phyloP scores from a whole-genome alignment of 92 coral and sea anemone genomes.

The Umimayanthus kanabou region DNA sequence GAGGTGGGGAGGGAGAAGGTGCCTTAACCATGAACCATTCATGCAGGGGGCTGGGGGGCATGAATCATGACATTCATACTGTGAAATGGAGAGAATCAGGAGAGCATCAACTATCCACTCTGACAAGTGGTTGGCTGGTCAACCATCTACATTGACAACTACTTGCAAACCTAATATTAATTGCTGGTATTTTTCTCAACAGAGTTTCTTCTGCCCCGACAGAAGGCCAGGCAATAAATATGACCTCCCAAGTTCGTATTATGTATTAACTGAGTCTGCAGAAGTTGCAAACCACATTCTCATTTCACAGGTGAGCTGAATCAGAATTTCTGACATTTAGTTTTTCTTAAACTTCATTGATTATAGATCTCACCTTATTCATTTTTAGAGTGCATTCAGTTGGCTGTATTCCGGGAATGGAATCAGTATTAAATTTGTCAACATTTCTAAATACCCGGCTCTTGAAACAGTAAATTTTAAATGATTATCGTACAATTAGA shows the following conservation, averaged over 20 bases:
- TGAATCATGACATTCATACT: too few relatives aligned
- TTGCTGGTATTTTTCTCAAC: background rate
- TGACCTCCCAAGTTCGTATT: conserved; percentile 82
- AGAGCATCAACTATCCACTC: too few relatives aligned
- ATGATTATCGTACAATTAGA: background rate
- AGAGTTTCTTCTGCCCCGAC: conserved; percentile 97
- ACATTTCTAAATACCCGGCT: background rate
- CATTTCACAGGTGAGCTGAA: conserved; percentile 74
- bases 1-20: too few relatives aligned
- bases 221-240: conserved; percentile 85
- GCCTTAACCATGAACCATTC: too few relatives aligned
- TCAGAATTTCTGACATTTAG: background rate
- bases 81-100: too few relatives aligned
- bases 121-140: too few relatives aligned
- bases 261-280: conserved; percentile 76
- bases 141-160: too few relatives aligned
- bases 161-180: too few relatives aligned
- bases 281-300: conserved; percentile 80
- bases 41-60: too few relatives aligned
- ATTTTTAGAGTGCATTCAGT: background rate
- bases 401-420: background rate
- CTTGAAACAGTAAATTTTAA: too few relatives aligned
- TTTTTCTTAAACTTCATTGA: background rate
- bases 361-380: background rate
- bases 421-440: background rate